A percentile compares a stretch with the other conserved stretches of the same genome.
phyloP scores from a whole-genome alignment of 2,113 vertebrate genomes.

The Stegastes partitus region DNA sequence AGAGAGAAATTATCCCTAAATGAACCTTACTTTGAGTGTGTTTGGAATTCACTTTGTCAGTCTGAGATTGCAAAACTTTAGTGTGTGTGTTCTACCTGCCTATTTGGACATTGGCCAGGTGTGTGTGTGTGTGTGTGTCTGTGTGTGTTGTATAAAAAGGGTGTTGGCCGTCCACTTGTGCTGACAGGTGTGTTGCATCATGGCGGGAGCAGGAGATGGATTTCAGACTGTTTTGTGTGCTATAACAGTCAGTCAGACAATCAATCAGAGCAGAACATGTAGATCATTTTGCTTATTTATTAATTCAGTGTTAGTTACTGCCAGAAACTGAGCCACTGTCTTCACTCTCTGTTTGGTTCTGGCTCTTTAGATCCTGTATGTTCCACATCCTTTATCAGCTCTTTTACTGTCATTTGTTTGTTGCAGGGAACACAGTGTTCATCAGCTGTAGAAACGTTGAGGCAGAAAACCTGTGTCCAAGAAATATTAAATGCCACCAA shows the following conservation, averaged over 20 bases:
- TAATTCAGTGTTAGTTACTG: not conserved
- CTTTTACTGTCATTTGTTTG: no score
- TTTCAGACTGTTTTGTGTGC: not conserved
- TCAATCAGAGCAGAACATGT: not conserved
- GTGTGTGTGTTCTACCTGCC: no score
- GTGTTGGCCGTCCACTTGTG: constrained; percentile 36
- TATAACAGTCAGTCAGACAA: not conserved
- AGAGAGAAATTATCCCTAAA: not conserved
- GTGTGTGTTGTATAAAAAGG: constrained; percentile 24
- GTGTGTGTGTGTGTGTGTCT: constrained; percentile 12
- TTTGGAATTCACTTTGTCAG: not conserved
- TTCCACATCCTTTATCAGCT: no score
- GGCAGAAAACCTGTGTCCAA: no score
- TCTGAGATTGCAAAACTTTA: constrained; percentile 18
- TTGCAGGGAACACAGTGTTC: no score
- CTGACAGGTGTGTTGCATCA: constrained; percentile 53
- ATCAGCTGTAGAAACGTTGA: no score
- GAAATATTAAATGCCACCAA: no score
- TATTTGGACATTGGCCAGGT: constrained; percentile 2
- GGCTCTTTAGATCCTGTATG: no score
- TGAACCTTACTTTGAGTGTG: not conserved
- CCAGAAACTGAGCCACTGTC: no score
- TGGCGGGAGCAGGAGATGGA: not conserved
- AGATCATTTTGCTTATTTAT: not conserved
- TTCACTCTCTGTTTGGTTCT: no score